phyloP scores from a whole-genome alignment of 2,888 invertebrate species.

The Dicyrtoma fusca region DNA sequence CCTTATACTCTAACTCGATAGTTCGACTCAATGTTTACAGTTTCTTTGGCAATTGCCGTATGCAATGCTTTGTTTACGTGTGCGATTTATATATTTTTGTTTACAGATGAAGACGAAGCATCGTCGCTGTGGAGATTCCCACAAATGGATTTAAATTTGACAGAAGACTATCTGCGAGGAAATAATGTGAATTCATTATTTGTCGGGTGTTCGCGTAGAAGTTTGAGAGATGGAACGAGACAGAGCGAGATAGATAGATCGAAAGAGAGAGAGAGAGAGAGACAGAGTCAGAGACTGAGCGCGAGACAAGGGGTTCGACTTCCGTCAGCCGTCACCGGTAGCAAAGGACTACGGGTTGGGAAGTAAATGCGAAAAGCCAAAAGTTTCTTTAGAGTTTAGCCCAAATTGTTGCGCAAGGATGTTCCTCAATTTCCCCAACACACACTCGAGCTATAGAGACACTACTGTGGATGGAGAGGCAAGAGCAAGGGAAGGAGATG shows the following conservation, averaged over 20 bases:
- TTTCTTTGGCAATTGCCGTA: too few relatives aligned
- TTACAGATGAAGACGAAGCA: too few relatives aligned
- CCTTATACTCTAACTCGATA: too few relatives aligned
- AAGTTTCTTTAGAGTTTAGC: slow-evolving; percentile 51
- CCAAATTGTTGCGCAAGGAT: slow-evolving; percentile 57
- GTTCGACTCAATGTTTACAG: too few relatives aligned
- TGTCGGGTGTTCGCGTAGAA: background rate
- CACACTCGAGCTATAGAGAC: background rate
- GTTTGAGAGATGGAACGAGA: background rate
- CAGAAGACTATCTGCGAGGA: too few relatives aligned
- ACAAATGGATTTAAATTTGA: background rate
- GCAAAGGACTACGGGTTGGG: slow-evolving; percentile 54
- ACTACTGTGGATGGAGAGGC: slow-evolving; percentile 7
- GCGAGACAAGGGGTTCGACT: slow-evolving; percentile 41
- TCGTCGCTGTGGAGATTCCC: background rate
- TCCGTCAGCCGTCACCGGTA: slow-evolving; percentile 56
- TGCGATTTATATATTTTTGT: too few relatives aligned
- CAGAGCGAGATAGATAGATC: background rate
- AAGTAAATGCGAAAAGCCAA: slow-evolving; percentile 56
- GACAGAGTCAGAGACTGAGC: background rate
- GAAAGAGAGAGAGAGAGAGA: too few relatives aligned
- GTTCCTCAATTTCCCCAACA: slow-evolving; percentile 40
- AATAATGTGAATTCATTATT: too few relatives aligned
- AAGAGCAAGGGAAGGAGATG: slow-evolving; percentile 8
- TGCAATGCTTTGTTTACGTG: too few relatives aligned